Percentiles rank a stretch among this genome's conserved stretches.
Conservation (phyloP, 2,797 vertebrate genomes). For the Taeniopygia guttata region DNA sequence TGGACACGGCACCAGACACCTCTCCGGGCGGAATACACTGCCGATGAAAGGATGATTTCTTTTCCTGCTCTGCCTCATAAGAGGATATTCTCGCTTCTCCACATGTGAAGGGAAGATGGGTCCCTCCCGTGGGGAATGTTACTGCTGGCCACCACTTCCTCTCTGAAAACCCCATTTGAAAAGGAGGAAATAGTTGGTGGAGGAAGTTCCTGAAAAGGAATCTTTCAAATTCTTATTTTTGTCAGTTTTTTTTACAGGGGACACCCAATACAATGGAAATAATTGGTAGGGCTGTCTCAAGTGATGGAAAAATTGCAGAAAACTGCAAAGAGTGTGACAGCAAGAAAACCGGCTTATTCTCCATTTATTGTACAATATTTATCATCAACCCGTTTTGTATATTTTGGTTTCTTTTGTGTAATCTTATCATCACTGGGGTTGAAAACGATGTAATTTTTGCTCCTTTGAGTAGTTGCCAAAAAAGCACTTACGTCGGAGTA, state of each 20-base stretch:
- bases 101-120: constrained; percentile 65
- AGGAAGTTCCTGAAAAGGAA: constrained; percentile 72
- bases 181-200: constrained; percentile 71
- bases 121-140: constrained; percentile 58
- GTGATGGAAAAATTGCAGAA: constrained; percentile 68
- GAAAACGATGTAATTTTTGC: constrained; percentile 77
- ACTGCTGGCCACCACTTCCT: constrained; percentile 63
- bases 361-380: constrained; percentile 74
- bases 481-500: constrained; percentile 77
- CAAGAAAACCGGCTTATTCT: constrained; percentile 61
- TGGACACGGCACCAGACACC: constrained; percentile 24
- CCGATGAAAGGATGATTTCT: constrained; percentile 43
- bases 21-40: background rate
- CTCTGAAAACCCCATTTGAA: constrained; percentile 66
- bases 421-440: constrained; percentile 75
- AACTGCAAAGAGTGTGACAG: constrained; percentile 64
- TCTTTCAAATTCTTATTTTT: constrained; percentile 69
- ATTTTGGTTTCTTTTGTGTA: constrained; percentile 78
- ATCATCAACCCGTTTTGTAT: constrained; percentile 74
- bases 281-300: constrained; percentile 56
- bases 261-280: constrained; percentile 62
- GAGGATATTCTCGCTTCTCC: constrained; percentile 57
- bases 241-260: constrained; percentile 49
- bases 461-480: constrained; percentile 78
- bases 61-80: constrained; percentile 35